A percentile compares a stretch with the other conserved stretches of the same genome.
These are phyloP conservation scores for Diplodus puntazzo DNA, from an alignment of 2,797 vertebrate species.

Conservation along the genomic window DNA sequence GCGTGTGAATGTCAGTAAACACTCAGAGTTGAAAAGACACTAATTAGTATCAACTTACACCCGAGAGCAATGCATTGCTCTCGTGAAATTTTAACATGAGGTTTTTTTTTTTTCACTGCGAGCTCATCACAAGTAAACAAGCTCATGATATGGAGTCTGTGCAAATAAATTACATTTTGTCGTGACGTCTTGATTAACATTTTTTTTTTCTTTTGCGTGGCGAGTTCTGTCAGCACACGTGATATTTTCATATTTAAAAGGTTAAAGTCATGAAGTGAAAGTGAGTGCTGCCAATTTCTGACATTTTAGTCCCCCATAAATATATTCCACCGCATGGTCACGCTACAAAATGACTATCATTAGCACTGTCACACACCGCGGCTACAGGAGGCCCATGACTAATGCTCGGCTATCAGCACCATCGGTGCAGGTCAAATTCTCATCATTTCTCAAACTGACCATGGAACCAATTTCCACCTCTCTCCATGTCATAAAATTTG, in stretches of 20 bases:
- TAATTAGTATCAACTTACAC: slow-evolving; percentile 55
- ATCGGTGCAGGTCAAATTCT: slow-evolving; percentile 89
- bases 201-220: slow-evolving; percentile 42
- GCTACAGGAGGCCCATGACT: slow-evolving; percentile 90
- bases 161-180: slow-evolving; percentile 29
- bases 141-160: background rate
- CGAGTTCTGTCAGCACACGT: slow-evolving; percentile 59
- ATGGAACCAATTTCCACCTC: slow-evolving; percentile 93
- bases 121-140: slow-evolving; percentile 30
- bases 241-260: slow-evolving; percentile 62
- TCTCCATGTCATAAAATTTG: slow-evolving; percentile 93
- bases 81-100: slow-evolving; percentile 42
- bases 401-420: slow-evolving; percentile 90
- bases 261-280: slow-evolving; percentile 74
- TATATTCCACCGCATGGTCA: slow-evolving; percentile 90
- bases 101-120: slow-evolving; percentile 3
- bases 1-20: slow-evolving; percentile 55
- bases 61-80: slow-evolving; percentile 36
- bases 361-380: slow-evolving; percentile 91
- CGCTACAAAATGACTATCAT: slow-evolving; percentile 94
- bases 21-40: slow-evolving; percentile 48
- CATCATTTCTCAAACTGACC: slow-evolving; percentile 96
- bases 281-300: slow-evolving; percentile 80
- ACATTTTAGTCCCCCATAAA: slow-evolving; percentile 89
- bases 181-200: slow-evolving; percentile 8